phyloP scores from a whole-genome alignment of 2,113 vertebrate genomes.

The Lampris incognitus region DNA sequence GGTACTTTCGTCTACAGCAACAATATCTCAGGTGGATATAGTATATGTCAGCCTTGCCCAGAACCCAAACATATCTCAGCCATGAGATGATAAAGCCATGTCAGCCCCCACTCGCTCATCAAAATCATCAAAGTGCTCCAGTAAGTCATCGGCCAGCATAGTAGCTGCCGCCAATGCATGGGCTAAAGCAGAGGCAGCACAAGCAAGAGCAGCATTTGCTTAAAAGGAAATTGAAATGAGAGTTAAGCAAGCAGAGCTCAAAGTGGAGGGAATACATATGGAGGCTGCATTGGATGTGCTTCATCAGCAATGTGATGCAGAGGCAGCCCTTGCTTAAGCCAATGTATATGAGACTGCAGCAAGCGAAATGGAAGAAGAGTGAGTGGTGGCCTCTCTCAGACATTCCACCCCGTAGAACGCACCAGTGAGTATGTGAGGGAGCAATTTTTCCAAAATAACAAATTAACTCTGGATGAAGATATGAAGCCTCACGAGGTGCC shows the following conservation, averaged over 20 bases:
- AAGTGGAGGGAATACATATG: neutral
- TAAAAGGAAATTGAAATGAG: neutral
- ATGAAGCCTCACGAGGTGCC: too few relatives aligned
- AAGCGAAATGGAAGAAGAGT: neutral
- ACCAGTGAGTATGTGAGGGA: too few relatives aligned
- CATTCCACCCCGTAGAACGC: too few relatives aligned
- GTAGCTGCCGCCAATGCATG: neutral
- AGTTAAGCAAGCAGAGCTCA: conserved; percentile 11
- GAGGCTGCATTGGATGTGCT: conserved; percentile 7
- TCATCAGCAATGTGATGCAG: conserved; percentile 10
- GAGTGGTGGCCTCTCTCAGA: neutral
- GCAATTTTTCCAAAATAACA: too few relatives aligned
- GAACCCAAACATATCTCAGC: too few relatives aligned
- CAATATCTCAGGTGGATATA: too few relatives aligned
- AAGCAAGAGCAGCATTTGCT: neutral
- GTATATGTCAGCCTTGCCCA: too few relatives aligned
- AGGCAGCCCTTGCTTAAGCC: conserved; percentile 10
- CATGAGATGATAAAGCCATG: too few relatives aligned
- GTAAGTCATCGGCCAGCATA: neutral
- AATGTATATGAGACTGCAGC: conserved; percentile 10
- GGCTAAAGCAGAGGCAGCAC: neutral
- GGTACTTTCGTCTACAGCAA: too few relatives aligned
- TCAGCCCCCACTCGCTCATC: neutral
- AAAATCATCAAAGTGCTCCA: neutral
- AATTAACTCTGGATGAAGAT: too few relatives aligned